Conservation (phyloP, 53 echinoderm and acorn worm genomes). For the Echinometra lucunter region DNA sequence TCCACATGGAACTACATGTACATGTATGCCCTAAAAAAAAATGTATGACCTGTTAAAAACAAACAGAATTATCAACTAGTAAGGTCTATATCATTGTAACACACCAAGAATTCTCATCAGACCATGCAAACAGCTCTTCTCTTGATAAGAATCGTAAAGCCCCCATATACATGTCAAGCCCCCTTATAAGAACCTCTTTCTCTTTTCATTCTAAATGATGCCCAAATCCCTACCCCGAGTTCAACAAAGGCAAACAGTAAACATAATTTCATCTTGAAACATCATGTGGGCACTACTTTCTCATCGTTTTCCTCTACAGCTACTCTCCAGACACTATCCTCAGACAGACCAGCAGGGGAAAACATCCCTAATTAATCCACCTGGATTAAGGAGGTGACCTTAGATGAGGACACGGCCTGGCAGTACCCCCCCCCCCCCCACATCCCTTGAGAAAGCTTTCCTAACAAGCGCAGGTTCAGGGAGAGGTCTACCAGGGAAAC, state of each 20-base stretch:
- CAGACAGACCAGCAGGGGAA: neutral
- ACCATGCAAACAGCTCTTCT: neutral
- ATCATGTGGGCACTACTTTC: neutral
- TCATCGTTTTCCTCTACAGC: neutral
- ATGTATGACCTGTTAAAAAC: neutral
- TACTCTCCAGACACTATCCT: neutral
- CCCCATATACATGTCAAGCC: neutral
- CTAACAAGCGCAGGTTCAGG: neutral
- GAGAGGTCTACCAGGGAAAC: neutral
- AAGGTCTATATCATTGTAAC: neutral
- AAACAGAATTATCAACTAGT: neutral
- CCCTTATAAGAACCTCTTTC: neutral
- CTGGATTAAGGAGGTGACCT: conserved; percentile 19
- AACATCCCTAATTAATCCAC: neutral
- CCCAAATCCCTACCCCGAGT: neutral
- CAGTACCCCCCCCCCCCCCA: neutral
- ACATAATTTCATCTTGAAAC: neutral
- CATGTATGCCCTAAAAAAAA: neutral
- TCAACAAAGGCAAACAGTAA: neutral
- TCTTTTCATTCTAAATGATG: neutral
- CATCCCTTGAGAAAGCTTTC: neutral
- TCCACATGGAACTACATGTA: neutral
- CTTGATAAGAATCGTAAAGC: no score
- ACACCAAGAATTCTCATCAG: neutral
- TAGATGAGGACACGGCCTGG: neutral